These are phyloP conservation scores for Daphoenositta chrysoptera DNA, from an alignment of 2,113 vertebrate species.

Conservation along the genomic window DNA sequence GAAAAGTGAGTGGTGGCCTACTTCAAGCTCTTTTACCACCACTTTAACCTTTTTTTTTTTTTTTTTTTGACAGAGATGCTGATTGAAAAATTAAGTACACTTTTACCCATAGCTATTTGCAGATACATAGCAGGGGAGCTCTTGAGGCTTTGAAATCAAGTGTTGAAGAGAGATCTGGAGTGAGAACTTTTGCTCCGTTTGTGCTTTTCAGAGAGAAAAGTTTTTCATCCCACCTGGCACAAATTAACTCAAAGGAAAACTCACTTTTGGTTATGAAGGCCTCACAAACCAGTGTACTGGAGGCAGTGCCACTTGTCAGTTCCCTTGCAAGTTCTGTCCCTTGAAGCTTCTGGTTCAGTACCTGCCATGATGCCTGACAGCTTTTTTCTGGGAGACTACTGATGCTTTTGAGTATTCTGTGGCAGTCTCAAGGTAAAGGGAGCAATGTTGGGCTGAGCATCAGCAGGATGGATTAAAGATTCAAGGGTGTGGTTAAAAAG, in stretches of 20 bases:
- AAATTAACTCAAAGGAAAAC: not conserved
- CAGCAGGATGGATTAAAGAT: not conserved
- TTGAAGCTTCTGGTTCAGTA: not conserved
- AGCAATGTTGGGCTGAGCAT: not conserved
- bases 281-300: not conserved
- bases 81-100: not conserved
- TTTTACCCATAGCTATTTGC: not conserved
- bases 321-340: not conserved
- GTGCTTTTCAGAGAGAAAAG: not conserved
- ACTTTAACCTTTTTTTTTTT: not conserved
- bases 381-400: not conserved
- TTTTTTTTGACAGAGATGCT: not conserved
- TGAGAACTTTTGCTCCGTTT: not conserved
- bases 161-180: not conserved
- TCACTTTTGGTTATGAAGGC: not conserved
- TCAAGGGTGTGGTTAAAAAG: not conserved
- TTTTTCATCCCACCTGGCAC: not conserved
- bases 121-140: not conserved
- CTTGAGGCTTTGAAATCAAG: not conserved
- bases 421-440: not conserved
- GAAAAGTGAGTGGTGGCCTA: not conserved
- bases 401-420: not conserved
- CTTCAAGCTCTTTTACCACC: not conserved
- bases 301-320: not conserved
- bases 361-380: not conserved